A percentile compares a stretch with the other conserved stretches of the same genome.
Conservation (phyloP, 2,888 invertebrate species). For the Drosophila phalerata region DNA sequence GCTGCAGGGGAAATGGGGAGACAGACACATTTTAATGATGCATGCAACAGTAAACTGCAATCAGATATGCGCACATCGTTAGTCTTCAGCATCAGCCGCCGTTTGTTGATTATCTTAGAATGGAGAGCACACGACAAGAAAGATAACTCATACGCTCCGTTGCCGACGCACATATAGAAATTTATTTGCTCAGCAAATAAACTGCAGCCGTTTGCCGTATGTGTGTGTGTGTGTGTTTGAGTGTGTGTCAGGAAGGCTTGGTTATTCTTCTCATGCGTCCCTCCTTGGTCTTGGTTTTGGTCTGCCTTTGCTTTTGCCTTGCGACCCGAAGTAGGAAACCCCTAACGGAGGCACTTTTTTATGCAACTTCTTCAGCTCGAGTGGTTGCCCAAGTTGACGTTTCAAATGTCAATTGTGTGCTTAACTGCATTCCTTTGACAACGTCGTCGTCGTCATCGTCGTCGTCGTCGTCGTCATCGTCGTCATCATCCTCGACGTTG, state of each 20-base stretch:
- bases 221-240: conserved; percentile 17
- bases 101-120: conserved; percentile 78
- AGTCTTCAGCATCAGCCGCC: conserved; percentile 77
- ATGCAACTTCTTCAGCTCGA: conserved; percentile 81
- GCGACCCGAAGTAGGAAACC: conserved; percentile 55
- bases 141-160: conserved; percentile 79
- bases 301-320: conserved; percentile 11
- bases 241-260: conserved; percentile 25
- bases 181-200: conserved; percentile 83
- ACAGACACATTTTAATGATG: conserved; percentile 83
- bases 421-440: conserved; percentile 80
- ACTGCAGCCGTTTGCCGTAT: conserved; percentile 48
- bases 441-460: conserved; percentile 40
- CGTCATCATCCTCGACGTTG: conserved; percentile 23
- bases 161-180: conserved; percentile 61
- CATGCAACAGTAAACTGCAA: conserved; percentile 81
- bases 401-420: conserved; percentile 84
- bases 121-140: conserved; percentile 71
- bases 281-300: conserved; percentile 34
- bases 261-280: conserved; percentile 1
- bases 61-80: conserved; percentile 81
- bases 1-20: conserved; percentile 33
- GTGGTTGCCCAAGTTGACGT: conserved; percentile 80
- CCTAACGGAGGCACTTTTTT: conserved; percentile 80
- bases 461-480: not conserved